phyloP scores from a whole-genome alignment of 2,797 vertebrate genomes.

The Falco peregrinus region DNA sequence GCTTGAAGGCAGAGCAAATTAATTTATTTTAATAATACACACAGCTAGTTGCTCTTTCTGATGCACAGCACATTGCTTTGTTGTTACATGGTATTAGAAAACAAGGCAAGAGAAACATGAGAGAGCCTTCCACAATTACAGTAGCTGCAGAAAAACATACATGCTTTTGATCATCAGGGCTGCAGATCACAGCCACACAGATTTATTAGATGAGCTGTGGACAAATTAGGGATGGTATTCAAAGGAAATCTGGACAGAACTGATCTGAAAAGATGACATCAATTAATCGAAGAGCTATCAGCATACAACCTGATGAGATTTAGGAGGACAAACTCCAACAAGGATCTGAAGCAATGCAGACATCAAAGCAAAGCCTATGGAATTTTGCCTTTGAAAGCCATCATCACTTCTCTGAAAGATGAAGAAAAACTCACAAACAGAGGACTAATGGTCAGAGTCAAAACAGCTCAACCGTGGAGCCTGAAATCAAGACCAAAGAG shows the following conservation, averaged over 20 bases:
- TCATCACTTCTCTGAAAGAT: not conserved
- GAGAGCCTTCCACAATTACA: not conserved
- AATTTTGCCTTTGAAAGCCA: not conserved
- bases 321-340: not conserved
- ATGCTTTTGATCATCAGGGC: not conserved
- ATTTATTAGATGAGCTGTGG: not conserved
- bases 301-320: not conserved
- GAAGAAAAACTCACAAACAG: not conserved
- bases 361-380: not conserved
- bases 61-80: not conserved
- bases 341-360: not conserved
- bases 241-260: not conserved
- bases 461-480: not conserved
- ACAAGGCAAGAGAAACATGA: not conserved
- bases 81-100: not conserved
- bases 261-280: not conserved
- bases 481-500: not conserved
- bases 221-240: not conserved
- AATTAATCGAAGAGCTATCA: not conserved
- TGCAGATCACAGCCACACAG: not conserved
- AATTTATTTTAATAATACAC: not conserved
- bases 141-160: not conserved
- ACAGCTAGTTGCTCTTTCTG: not conserved
- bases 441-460: not conserved
- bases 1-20: not conserved